Evolutionary conservation across 2,888 invertebrate species (phyloP).

Genomic region (Anorthoa munda): DNA sequence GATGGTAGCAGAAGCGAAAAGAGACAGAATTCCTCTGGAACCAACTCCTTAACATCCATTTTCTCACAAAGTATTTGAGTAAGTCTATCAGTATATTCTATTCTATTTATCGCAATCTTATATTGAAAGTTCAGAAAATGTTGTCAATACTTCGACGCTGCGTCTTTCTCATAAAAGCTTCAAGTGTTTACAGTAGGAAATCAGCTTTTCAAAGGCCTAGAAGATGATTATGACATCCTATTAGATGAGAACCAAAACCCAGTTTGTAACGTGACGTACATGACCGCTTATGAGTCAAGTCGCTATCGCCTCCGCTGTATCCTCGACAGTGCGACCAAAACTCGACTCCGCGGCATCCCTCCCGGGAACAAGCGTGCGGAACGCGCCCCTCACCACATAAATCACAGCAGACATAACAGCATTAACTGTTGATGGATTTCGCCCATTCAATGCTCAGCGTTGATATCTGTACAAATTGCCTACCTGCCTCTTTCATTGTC

Average conservation of each 20-base stretch:
- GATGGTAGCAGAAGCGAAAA: constrained; percentile 21
- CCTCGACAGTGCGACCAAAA: constrained; percentile 3
- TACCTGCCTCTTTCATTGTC: constrained; percentile 60
- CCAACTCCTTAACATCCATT: too few relatives aligned
- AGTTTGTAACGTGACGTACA: too few relatives aligned
- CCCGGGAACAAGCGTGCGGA: constrained; percentile 73
- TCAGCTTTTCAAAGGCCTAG: background rate
- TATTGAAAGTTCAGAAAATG: background rate
- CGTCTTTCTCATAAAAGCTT: background rate
- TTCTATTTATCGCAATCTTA: background rate
- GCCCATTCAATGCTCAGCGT: constrained; percentile 71
- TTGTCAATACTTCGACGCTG: background rate
- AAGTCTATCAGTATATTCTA: too few relatives aligned
- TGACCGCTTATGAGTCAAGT: background rate
- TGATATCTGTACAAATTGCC: constrained; percentile 67
- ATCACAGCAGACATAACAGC: constrained; percentile 79
- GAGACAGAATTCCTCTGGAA: background rate
- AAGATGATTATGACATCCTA: background rate
- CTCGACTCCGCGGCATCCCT: constrained; percentile 75
- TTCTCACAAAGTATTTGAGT: too few relatives aligned
- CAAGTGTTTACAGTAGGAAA: background rate
- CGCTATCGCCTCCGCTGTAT: constrained; percentile 27
- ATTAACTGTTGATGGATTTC: constrained; percentile 81
- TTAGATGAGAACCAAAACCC: too few relatives aligned
- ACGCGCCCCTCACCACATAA: constrained; percentile 79